phyloP scores from a whole-genome alignment of 2,888 invertebrate genomes.

The Pseudoips prasinana region DNA sequence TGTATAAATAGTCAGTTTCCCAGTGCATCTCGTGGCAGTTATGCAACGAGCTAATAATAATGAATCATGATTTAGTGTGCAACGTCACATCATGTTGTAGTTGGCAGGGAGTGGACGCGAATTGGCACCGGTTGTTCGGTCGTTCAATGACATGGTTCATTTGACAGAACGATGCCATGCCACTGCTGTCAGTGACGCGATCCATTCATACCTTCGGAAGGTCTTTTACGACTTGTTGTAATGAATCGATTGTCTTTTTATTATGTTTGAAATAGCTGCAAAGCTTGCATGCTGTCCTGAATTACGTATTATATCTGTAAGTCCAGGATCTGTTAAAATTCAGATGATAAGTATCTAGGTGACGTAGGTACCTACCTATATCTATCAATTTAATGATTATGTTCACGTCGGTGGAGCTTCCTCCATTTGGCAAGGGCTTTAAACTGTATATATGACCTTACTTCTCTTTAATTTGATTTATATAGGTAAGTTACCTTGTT shows the following conservation, averaged over 20 bases:
- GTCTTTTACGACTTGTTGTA: neutral
- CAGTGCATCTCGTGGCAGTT: constrained; percentile 30
- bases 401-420: too few species aligned
- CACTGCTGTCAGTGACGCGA: constrained; percentile 43
- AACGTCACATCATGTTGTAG: constrained; percentile 15
- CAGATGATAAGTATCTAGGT: too few species aligned
- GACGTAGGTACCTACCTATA: too few species aligned
- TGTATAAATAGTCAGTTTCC: constrained; percentile 15
- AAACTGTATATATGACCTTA: too few species aligned
- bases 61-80: constrained; percentile 35
- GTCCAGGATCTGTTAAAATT: too few species aligned
- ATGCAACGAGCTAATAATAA: constrained; percentile 43
- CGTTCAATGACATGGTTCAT: constrained; percentile 60
- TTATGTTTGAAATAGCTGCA: neutral
- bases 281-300: too few species aligned
- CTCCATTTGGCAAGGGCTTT: too few species aligned
- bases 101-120: constrained; percentile 28
- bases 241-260: neutral
- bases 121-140: constrained; percentile 39
- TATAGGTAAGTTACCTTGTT: too few species aligned
- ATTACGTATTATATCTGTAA: too few species aligned
- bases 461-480: too few species aligned
- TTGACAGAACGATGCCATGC: constrained; percentile 34
- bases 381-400: too few species aligned
- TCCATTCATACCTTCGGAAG: constrained; percentile 59